phyloP scores from a whole-genome alignment of 2,888 invertebrate species.

The Agrochola lota region DNA sequence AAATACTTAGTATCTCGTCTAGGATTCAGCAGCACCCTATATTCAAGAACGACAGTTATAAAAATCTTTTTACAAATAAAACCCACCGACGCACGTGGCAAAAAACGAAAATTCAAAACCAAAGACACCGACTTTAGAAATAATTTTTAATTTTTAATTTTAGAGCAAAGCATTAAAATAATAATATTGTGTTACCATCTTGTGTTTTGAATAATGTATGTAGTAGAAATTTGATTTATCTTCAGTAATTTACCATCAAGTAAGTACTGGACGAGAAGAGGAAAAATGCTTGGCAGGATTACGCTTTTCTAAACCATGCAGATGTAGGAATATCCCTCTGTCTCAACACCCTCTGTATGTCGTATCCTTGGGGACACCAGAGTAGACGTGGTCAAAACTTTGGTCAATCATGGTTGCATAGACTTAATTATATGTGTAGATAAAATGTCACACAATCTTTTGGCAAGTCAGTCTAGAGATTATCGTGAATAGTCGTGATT shows the following conservation, averaged over 20 bases:
- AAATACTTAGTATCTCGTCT: conserved; percentile 16
- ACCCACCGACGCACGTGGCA: too few relatives aligned
- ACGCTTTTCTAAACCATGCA: background rate
- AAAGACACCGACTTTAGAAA: too few relatives aligned
- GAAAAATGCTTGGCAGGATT: background rate
- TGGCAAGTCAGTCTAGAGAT: background rate
- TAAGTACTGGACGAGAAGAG: background rate
- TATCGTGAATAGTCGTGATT: background rate
- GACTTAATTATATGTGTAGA: background rate
- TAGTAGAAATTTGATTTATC: too few relatives aligned
- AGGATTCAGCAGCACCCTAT: background rate
- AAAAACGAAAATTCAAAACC: too few relatives aligned
- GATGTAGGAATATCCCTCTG: background rate
- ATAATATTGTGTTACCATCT: too few relatives aligned
- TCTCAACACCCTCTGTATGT: too few relatives aligned
- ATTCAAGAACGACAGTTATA: conserved; percentile 6
- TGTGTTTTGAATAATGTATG: too few relatives aligned
- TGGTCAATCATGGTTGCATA: background rate
- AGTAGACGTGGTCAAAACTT: background rate
- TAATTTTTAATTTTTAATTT: too few relatives aligned
- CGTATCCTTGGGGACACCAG: background rate
- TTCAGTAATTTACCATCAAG: background rate
- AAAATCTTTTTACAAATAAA: background rate
- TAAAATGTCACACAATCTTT: conserved; percentile 18
- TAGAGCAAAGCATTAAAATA: background rate